Evolutionary conservation across 2,888 invertebrate species (phyloP).

Genomic region (Machimus atricapillus): DNA sequence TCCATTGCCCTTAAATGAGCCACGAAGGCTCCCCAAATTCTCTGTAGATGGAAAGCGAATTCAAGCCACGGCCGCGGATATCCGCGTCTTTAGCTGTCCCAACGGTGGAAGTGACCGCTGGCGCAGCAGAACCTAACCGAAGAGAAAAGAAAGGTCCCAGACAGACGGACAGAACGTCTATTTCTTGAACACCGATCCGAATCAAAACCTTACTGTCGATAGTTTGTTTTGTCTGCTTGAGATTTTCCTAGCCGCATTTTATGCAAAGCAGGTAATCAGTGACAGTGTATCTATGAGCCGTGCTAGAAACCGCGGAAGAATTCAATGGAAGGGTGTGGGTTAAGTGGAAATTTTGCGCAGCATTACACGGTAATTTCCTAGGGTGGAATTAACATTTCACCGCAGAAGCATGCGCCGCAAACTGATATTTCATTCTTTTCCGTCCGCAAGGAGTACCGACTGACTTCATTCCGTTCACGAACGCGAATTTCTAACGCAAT

Average conservation of each 20-base stretch:
- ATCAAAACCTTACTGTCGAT: background rate
- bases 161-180: background rate
- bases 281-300: background rate
- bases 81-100: constrained; percentile 15
- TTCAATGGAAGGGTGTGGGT: background rate
- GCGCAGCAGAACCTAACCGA: background rate
- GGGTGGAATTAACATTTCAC: constrained; percentile 1
- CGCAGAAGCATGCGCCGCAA: background rate
- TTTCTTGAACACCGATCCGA: background rate
- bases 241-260: background rate
- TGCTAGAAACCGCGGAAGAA: background rate
- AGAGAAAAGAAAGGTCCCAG: background rate
- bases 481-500: constrained; percentile 18
- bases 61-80: constrained; percentile 24
- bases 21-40: background rate
- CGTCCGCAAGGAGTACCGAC: constrained; percentile 1
- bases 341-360: background rate
- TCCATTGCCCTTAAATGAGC: background rate
- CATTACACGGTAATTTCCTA: background rate
- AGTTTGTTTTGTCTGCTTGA: background rate
- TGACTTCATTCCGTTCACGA: constrained; percentile 18
- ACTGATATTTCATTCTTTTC: background rate
- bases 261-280: constrained; percentile 21
- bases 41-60: background rate
- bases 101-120: background rate